A percentile compares a stretch with the other conserved stretches of the same genome.
Evolutionary conservation across 1,140 invertebrate genomes (phyloP).

Genomic region (Drosophila setifemur): DNA sequence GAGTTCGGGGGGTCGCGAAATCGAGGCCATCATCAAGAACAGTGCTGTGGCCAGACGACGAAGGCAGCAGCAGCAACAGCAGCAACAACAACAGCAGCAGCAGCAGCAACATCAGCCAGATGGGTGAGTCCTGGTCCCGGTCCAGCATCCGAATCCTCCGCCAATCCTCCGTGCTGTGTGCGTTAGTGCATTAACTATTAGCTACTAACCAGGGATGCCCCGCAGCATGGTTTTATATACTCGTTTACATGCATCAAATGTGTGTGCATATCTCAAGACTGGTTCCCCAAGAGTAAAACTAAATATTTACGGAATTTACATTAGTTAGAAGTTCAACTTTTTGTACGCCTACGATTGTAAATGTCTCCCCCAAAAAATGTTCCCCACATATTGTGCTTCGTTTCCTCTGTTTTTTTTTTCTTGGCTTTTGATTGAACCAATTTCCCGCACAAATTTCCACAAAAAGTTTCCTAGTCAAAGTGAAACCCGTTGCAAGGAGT

Average conservation of each 20-base stretch:
- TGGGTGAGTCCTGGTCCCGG: constrained; percentile 63
- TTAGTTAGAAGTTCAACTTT: constrained; percentile 16
- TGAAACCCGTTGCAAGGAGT: constrained; percentile 45
- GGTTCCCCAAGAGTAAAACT: constrained; percentile 54
- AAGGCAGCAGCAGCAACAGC: constrained; percentile 61
- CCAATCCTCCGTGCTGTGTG: constrained; percentile 20
- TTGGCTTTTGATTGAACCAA: constrained; percentile 32
- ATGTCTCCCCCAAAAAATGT: constrained; percentile 28
- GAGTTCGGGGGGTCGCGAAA: constrained; percentile 84
- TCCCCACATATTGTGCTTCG: too few relatives aligned
- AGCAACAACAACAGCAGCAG: too few relatives aligned
- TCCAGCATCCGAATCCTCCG: constrained; percentile 16
- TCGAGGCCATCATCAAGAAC: constrained; percentile 84
- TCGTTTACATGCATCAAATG: constrained; percentile 42
- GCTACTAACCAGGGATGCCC: constrained; percentile 54
- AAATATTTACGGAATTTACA: constrained; percentile 48
- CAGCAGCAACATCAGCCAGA: constrained; percentile 54
- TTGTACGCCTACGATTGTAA: constrained; percentile 31
- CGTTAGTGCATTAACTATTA: constrained; percentile 46
- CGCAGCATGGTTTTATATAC: constrained; percentile 16
- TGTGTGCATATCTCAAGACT: constrained; percentile 64
- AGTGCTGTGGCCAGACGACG: constrained; percentile 82
- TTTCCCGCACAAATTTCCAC: constrained; percentile 8
- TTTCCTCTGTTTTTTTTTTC: constrained; percentile 5
- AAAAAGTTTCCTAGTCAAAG: constrained; percentile 47